Evolutionary conservation across 2,113 vertebrate species (phyloP), one percentile per base, ranked within the genome.

Genomic region (Scatophagus argus): DNA sequence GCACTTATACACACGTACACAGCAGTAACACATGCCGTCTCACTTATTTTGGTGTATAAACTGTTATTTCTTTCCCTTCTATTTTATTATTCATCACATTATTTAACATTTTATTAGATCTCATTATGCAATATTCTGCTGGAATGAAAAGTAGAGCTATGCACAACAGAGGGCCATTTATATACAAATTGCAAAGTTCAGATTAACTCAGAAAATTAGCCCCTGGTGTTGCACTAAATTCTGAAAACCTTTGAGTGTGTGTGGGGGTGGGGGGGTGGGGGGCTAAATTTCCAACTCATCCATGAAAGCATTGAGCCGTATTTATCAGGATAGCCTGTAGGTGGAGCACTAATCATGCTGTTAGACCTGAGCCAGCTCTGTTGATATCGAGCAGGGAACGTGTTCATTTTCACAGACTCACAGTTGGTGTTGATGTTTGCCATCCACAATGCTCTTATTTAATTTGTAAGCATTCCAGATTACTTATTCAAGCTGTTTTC

Each of bases 331-430:
- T 63, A 47, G 6, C 91, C 94, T 93, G 90, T 90, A 93, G 93
- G 93, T 92, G 93, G 94, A 79, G 93, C 92, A 92, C 91, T 89
- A 82, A 85, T 79, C 91, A 86, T 88, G 59, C 86, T 87, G 46
- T 83, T 82, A n/a, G 34, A 8, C 39, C 56, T 29, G 25, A 81
- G 41, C 31, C 54, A 12, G 38, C 66, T 58, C 14, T 8, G 17
- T 61, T 74, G 62, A 79, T 38, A 29, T 25, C 47, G 67, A 74
- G 29, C 13, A 39, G 46, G 34, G 69, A 77, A 25, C 65, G 21
- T 46, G 54, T 66, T 75, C 4, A 64, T 82, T 77, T 68, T 80
- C 66, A 79, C 34, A 64, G n/a, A 54, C 32, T 59, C 49, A 32
- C 39, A 52, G 23, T n/a, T 51, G 17, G 10, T 67, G 74, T 34